phyloP scores from a whole-genome alignment of 2,113 vertebrate genomes.

The Xenopus borealis region DNA sequence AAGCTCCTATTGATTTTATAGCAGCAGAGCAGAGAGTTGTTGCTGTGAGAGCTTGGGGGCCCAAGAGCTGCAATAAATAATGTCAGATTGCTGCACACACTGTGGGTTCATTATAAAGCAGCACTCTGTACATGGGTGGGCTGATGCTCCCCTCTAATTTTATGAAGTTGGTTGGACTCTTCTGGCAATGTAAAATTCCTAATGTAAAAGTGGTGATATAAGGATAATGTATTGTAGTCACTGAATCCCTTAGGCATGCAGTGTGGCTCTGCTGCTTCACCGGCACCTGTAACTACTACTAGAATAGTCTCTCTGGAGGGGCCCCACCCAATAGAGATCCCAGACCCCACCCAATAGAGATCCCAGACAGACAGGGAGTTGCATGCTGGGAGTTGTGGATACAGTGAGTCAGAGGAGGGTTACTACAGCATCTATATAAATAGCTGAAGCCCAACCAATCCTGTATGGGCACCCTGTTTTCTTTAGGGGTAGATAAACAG shows the following conservation, averaged over 20 bases:
- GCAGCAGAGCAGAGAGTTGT: neutral
- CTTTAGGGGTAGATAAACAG: slow-evolving; percentile 13
- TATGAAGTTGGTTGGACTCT: too few species aligned
- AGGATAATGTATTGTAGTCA: too few species aligned
- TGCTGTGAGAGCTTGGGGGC: neutral
- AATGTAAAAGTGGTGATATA: too few species aligned
- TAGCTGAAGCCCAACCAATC: neutral
- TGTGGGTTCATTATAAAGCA: too few species aligned
- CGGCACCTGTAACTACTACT: too few species aligned
- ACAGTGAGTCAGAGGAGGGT: neutral
- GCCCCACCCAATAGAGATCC: too few species aligned
- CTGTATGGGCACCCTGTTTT: slow-evolving; percentile 6
- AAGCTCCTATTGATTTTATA: slow-evolving; percentile 1
- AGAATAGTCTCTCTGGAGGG: too few species aligned
- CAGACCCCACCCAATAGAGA: too few species aligned
- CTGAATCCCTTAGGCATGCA: neutral
- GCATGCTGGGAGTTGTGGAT: neutral
- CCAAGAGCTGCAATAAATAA: neutral
- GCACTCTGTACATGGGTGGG: too few species aligned
- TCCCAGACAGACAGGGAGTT: neutral
- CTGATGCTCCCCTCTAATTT: neutral
- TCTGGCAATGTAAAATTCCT: too few species aligned
- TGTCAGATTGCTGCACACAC: too few species aligned
- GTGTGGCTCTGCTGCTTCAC: too few species aligned
- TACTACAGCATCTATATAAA: neutral